phyloP scores from a whole-genome alignment of 1,140 invertebrate species.

The Aphelinus atriplicis region DNA sequence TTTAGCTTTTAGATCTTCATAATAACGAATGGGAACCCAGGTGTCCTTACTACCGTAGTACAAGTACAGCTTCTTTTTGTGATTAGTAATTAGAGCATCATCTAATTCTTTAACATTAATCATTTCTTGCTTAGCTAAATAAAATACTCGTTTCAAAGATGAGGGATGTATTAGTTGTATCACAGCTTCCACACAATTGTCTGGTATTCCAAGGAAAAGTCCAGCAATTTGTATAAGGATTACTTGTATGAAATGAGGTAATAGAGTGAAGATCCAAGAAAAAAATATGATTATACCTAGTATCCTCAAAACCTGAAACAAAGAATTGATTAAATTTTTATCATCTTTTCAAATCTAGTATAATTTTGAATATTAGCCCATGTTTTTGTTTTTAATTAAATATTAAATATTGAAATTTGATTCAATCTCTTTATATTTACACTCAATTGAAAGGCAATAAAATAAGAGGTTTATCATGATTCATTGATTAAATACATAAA shows the following conservation, averaged over 20 bases:
- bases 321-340: neutral
- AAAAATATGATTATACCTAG: conserved; percentile 68
- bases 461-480: neutral
- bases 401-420: too few relatives aligned
- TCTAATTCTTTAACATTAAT: conserved; percentile 70
- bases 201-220: conserved; percentile 62
- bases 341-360: too few relatives aligned
- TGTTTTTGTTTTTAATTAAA: too few relatives aligned
- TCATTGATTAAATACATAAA: conserved; percentile 7
- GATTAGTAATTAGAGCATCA: conserved; percentile 64
- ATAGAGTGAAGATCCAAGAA: conserved; percentile 68
- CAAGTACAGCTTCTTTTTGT: conserved; percentile 73
- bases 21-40: conserved; percentile 80
- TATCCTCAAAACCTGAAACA: conserved; percentile 61
- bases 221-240: conserved; percentile 68
- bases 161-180: conserved; percentile 67
- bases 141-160: conserved; percentile 68
- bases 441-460: too few relatives aligned
- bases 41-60: conserved; percentile 81
- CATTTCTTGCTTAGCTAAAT: conserved; percentile 74
- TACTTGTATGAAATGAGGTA: conserved; percentile 68
- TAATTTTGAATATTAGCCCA: too few relatives aligned
- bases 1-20: conserved; percentile 68
- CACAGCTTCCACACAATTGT: conserved; percentile 58
- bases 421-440: too few relatives aligned